phyloP scores from a whole-genome alignment of 2,888 invertebrate genomes.

The Carabus problematicus region DNA sequence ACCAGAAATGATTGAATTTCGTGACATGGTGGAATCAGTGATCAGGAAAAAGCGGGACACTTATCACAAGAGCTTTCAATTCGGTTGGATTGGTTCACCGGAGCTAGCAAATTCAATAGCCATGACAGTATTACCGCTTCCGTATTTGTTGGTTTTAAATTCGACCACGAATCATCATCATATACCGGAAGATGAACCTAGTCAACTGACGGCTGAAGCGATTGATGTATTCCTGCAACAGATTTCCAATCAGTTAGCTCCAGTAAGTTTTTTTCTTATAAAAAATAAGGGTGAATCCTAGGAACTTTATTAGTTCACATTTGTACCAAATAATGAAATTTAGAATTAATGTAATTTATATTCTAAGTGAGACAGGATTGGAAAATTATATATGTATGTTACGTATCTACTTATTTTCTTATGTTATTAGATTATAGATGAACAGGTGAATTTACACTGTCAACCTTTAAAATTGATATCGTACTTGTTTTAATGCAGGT shows the following conservation, averaged over 20 bases:
- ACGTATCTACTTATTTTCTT: too few species aligned
- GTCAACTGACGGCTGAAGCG: constrained; percentile 80
- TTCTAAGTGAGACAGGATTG: too few species aligned
- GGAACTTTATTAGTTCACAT: too few species aligned
- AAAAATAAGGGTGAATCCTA: not conserved
- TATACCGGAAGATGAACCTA: constrained; percentile 84
- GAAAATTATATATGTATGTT: too few species aligned
- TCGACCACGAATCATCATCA: constrained; percentile 92
- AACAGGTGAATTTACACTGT: too few species aligned
- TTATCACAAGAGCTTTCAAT: constrained; percentile 86
- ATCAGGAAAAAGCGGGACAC: constrained; percentile 70
- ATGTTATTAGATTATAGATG: too few species aligned
- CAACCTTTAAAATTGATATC: too few species aligned
- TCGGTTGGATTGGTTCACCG: constrained; percentile 93
- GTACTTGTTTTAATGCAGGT: constrained; percentile 62
- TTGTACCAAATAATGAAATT: too few species aligned
- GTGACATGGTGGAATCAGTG: constrained; percentile 61
- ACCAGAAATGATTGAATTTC: constrained; percentile 79
- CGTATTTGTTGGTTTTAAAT: constrained; percentile 89
- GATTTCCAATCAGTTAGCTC: constrained; percentile 79
- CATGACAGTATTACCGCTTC: constrained; percentile 83
- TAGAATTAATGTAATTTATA: too few species aligned
- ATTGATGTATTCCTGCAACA: constrained; percentile 78
- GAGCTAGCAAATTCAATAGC: constrained; percentile 94
- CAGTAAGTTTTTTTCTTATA: constrained; percentile 67